Percentiles rank a stretch among this genome's conserved stretches.
phyloP scores from a whole-genome alignment of 2,113 vertebrate genomes.

The Hemichromis elongatus region DNA sequence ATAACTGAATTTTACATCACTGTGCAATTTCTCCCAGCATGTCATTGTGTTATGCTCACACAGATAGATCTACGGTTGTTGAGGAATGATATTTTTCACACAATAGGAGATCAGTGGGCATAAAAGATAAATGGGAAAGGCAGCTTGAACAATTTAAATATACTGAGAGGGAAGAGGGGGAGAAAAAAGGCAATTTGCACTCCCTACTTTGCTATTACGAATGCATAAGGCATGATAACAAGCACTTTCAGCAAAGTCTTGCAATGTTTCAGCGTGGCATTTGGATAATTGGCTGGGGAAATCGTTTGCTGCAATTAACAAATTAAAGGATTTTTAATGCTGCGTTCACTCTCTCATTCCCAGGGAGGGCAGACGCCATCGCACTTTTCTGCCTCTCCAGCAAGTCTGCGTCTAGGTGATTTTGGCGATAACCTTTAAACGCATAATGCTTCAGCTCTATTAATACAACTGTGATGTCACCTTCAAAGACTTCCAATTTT shows the following conservation, averaged over 20 bases:
- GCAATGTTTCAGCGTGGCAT: conserved; percentile 60
- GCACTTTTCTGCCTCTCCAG: conserved; percentile 3
- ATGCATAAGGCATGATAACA: conserved; percentile 56
- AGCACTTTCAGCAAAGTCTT: conserved; percentile 45
- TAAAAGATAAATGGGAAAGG: conserved; percentile 54
- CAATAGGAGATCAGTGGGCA: conserved; percentile 42
- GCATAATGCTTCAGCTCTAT: conserved; percentile 20
- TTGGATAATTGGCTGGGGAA: conserved; percentile 65
- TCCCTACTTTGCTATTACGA: conserved; percentile 51
- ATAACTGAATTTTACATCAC: background rate
- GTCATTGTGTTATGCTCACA: background rate
- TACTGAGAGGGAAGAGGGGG: background rate
- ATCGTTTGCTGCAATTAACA: conserved; percentile 60
- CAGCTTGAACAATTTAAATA: conserved; percentile 53
- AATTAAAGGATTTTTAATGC: conserved; percentile 63
- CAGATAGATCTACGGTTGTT: conserved; percentile 25
- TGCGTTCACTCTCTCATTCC: conserved; percentile 22
- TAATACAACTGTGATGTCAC: conserved; percentile 20
- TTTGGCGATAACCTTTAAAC: conserved; percentile 40
- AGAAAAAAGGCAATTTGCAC: conserved; percentile 46
- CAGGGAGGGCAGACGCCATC: background rate
- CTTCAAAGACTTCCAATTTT: conserved; percentile 41
- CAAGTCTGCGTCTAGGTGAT: conserved; percentile 17
- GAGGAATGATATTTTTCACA: conserved; percentile 26
- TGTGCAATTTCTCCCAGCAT: conserved; percentile 15